Conservation (phyloP, 2,888 invertebrate species). For the Spilosoma lubricipeda region DNA sequence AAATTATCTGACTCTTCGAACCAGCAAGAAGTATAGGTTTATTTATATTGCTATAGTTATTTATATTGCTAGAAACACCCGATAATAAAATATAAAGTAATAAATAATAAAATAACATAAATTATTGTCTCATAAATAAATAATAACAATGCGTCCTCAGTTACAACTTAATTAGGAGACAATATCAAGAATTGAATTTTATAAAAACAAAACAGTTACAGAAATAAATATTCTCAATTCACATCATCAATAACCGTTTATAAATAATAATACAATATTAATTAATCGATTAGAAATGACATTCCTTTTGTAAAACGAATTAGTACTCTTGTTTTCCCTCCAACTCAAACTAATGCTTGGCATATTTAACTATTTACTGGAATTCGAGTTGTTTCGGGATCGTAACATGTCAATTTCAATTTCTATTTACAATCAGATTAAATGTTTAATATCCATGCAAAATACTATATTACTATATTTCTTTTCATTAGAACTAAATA, state of each 20-base stretch:
- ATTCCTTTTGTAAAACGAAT: not conserved
- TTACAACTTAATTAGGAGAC: conserved; percentile 63
- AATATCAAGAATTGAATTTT: conserved; percentile 49
- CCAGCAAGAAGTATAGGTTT: not conserved
- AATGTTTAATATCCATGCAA: conserved; percentile 2
- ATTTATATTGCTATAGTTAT: not conserved
- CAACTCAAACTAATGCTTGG: not conserved
- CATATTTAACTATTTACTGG: not conserved
- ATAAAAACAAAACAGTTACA: not conserved
- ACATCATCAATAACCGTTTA: not conserved
- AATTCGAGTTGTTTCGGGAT: not conserved
- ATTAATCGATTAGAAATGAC: not conserved
- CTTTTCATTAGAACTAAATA: not conserved
- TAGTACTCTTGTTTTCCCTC: not conserved
- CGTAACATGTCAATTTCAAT: not conserved
- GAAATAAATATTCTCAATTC: not conserved
- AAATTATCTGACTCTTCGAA: not conserved
- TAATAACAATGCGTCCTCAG: conserved; percentile 72
- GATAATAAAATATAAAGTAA: conserved; percentile 2
- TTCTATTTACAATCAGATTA: conserved; percentile 4
- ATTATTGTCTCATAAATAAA: conserved; percentile 60
- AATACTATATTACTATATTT: not conserved
- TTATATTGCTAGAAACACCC: not conserved
- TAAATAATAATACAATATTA: not conserved
- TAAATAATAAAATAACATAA: conserved; percentile 8